Percentiles rank a stretch among this genome's conserved stretches.
phyloP scores from a whole-genome alignment of 2,888 invertebrate genomes.

The Rotaria sp. region DNA sequence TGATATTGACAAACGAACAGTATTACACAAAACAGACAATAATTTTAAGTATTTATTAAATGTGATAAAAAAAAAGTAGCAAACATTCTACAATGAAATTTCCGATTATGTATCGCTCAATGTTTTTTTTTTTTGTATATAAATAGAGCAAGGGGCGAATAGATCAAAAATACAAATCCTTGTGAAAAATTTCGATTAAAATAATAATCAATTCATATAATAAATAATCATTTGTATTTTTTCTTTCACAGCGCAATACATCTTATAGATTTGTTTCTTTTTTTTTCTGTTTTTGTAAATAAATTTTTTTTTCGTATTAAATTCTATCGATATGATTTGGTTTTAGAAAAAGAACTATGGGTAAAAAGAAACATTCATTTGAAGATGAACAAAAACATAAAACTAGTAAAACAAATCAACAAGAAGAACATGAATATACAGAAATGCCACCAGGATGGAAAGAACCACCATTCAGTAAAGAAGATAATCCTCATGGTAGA shows the following conservation, averaged over 20 bases:
- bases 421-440: not conserved
- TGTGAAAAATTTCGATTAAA: not conserved
- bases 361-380: not conserved
- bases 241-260: not conserved
- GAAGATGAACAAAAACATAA: not conserved
- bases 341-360: not conserved
- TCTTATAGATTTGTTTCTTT: not conserved
- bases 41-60: not conserved
- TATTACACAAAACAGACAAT: not conserved
- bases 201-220: not conserved
- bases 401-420: not conserved
- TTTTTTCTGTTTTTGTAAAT: not conserved
- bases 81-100: not conserved
- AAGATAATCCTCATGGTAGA: conserved; percentile 36
- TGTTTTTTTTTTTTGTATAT: not conserved
- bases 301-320: not conserved
- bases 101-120: not conserved
- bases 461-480: conserved; percentile 37
- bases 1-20: not conserved
- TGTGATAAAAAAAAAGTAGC: not conserved
- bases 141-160: not conserved
- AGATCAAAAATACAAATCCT: not conserved
- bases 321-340: not conserved
- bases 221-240: not conserved
- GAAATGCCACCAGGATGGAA: conserved; percentile 39